Percentiles rank a stretch among this genome's conserved stretches.
Conservation (phyloP, 2,888 invertebrate species). For the Lacanobia wlatinum region DNA sequence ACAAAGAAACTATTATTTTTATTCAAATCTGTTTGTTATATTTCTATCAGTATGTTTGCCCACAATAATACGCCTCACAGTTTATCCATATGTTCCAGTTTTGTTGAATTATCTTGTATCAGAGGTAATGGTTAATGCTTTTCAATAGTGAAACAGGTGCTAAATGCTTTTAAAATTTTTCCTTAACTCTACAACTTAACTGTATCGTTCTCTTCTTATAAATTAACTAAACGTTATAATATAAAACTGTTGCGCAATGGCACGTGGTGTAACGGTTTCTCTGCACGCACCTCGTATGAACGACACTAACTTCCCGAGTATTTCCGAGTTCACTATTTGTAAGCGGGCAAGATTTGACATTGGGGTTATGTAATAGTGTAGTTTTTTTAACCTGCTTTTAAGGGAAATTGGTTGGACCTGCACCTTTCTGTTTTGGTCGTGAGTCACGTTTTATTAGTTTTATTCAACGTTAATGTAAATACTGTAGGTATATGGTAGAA, state of each 20-base stretch:
- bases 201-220: neutral
- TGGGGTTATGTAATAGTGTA: conserved; percentile 35
- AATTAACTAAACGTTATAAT: conserved; percentile 13
- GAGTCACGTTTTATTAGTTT: conserved; percentile 7
- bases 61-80: no score
- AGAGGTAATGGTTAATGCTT: no score
- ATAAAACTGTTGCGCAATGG: conserved; percentile 53
- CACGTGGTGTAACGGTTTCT: conserved; percentile 64
- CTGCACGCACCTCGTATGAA: conserved; percentile 48
- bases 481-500: neutral
- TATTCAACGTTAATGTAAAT: neutral
- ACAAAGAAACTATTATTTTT: no score
- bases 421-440: conserved; percentile 13
- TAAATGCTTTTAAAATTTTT: neutral
- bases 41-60: no score
- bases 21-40: no score
- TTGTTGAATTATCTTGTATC: neutral
- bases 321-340: conserved; percentile 45
- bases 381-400: conserved; percentile 22
- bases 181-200: neutral
- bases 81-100: neutral
- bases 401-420: conserved; percentile 27
- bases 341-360: conserved; percentile 38
- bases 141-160: no score
- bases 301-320: conserved; percentile 49